Evolutionary conservation across 2,113 vertebrate genomes (phyloP), one percentile per base, ranked within the genome.

Genomic region (human): DNA sequence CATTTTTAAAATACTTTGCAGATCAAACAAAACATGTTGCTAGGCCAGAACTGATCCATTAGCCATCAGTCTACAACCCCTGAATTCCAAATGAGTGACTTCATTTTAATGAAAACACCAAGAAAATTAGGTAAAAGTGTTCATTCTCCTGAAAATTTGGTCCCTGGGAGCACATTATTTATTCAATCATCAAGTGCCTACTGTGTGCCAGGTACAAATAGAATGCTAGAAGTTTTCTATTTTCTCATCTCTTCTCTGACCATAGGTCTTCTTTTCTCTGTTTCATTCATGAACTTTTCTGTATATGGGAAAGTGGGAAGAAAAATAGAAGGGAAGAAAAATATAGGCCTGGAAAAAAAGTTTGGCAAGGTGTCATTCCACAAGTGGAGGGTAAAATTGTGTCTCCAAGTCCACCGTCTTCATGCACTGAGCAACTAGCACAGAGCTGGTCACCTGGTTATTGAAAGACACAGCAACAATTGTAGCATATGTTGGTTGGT

Each of bases 41-140:
- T 80, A 14, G 40, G 55, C 30, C 59, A 84, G 55, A 57, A 45
- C 90, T 48, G n/a, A 79, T 66, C 57, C 50, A 52, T 9, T 17
- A 92, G 68, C 84, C 90, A 61, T 59, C 45, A 52, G 8, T 80
- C 59, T 66, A 17, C 0, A 6, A n/a, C 9, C 7, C 6, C n/a
- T 80, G 86, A 84, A 61, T 89, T 93, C 52, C 57, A 89, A 95
- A 75, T 16, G 40, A 90, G 32, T 57, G 59, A 88, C 78, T 92
- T 35, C 18, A 45, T 75, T 87, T 85, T 76, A 59, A 93, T 73
- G 73, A 79, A 86, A 95, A 94, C 81, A 82, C 38, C 27, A 83
- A 52, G 55, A 82, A 82, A 75, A 70, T 23, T 52, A 61, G 48
- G 57, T 66, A 59, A 82, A 73, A 76, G 11, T 80, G 73, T 93